These are phyloP conservation scores for Pemphredon lugubris DNA, from an alignment of 2,888 invertebrate genomes.

Conservation along the genomic window DNA sequence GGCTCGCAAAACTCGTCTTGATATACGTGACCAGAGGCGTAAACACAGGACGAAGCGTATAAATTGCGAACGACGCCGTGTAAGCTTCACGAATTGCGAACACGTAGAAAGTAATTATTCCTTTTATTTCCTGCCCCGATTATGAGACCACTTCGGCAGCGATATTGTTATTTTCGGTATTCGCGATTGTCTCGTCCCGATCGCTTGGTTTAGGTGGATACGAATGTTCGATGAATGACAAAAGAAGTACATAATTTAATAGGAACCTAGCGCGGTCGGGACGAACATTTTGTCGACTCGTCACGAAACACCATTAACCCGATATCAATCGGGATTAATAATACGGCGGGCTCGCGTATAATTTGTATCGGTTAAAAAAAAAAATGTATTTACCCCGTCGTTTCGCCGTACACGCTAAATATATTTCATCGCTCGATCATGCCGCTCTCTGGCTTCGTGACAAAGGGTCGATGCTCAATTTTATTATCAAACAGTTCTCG, in stretches of 20 bases:
- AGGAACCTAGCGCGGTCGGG: no score
- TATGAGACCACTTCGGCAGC: not conserved
- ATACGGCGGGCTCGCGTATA: not conserved
- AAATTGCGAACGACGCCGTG: not conserved
- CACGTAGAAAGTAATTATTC: not conserved
- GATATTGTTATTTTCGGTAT: not conserved
- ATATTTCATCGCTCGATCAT: constrained; percentile 34
- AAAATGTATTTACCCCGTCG: no score
- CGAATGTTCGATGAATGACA: no score
- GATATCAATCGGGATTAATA: not conserved
- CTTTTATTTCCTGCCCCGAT: not conserved
- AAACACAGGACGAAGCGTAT: constrained; percentile 6
- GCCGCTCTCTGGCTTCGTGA: constrained; percentile 8
- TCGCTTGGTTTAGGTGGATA: no score
- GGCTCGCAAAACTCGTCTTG: constrained; percentile 32
- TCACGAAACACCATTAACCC: not conserved
- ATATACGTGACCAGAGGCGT: constrained; percentile 26
- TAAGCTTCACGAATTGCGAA: not conserved
- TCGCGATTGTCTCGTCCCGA: no score
- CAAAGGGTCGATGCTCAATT: constrained; percentile 33
- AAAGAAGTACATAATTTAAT: no score
- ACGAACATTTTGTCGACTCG: not conserved
- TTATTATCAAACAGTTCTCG: constrained; percentile 36
- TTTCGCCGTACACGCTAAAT: no score
- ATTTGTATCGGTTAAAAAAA: no score